These are phyloP conservation scores for Crocidura indochinensis DNA, from an alignment of 2,797 vertebrate species.

Conservation along the genomic window DNA sequence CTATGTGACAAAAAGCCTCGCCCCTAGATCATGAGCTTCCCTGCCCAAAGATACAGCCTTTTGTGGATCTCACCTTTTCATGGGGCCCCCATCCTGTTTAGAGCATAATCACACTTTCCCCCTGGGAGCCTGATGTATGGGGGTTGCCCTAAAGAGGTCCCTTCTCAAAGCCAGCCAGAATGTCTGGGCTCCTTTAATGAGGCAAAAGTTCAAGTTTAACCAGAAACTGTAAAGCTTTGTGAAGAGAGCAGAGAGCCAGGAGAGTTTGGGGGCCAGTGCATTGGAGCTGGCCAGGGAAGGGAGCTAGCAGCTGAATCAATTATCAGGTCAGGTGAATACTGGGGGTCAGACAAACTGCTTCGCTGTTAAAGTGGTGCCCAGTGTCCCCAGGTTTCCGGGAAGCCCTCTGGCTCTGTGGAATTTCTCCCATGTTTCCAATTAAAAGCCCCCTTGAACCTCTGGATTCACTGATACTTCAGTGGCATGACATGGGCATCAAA, in stretches of 20 bases:
- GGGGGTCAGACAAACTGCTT: neutral
- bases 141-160: neutral
- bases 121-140: no score
- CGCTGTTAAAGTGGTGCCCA: neutral
- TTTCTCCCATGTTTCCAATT: no score
- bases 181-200: constrained; percentile 58
- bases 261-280: constrained; percentile 37
- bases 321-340: neutral
- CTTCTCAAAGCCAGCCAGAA: neutral
- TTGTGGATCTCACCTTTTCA: neutral
- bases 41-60: neutral
- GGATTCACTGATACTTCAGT: neutral
- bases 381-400: neutral
- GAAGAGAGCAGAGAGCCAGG: constrained; percentile 62
- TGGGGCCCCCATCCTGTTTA: neutral
- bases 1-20: neutral
- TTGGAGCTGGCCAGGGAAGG: neutral
- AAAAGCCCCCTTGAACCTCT: neutral
- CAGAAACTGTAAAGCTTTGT: constrained; percentile 5
- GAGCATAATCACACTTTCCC: no score
- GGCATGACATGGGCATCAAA: neutral
- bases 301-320: neutral
- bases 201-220: constrained; percentile 76
- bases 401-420: no score
- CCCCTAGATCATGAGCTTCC: no score